phyloP scores from a whole-genome alignment of 2,888 invertebrate species.

The Lepidonotus clava region DNA sequence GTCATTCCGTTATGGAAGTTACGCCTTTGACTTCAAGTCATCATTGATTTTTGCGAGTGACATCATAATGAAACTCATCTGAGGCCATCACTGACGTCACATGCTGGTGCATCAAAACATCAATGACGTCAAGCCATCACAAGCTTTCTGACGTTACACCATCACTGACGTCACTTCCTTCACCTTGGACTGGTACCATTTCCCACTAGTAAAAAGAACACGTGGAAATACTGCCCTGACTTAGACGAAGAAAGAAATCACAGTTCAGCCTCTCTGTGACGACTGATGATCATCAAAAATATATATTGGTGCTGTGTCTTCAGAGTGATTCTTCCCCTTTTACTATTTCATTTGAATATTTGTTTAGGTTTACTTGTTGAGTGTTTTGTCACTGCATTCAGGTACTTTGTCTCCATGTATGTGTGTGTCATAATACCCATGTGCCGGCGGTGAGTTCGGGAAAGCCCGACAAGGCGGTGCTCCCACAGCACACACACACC shows the following conservation, averaged over 20 bases:
- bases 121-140: no score
- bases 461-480: background rate
- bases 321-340: background rate
- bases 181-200: background rate
- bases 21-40: no score
- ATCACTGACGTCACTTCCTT: no score
- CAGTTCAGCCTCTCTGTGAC: constrained; percentile 17
- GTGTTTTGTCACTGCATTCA: background rate
- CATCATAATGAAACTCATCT: no score
- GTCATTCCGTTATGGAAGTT: no score
- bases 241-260: background rate
- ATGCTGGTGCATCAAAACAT: no score
- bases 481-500: background rate
- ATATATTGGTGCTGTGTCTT: constrained; percentile 33
- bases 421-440: background rate
- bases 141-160: no score
- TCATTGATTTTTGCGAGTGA: no score
- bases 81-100: no score
- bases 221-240: background rate
- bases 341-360: background rate
- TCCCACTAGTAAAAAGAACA: background rate
- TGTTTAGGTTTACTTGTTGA: background rate
- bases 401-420: background rate
- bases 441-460: background rate
- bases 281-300: constrained; percentile 41